Evolutionary conservation across 2,797 vertebrate species (phyloP).

Genomic region (Gastrophryne carolinensis): DNA sequence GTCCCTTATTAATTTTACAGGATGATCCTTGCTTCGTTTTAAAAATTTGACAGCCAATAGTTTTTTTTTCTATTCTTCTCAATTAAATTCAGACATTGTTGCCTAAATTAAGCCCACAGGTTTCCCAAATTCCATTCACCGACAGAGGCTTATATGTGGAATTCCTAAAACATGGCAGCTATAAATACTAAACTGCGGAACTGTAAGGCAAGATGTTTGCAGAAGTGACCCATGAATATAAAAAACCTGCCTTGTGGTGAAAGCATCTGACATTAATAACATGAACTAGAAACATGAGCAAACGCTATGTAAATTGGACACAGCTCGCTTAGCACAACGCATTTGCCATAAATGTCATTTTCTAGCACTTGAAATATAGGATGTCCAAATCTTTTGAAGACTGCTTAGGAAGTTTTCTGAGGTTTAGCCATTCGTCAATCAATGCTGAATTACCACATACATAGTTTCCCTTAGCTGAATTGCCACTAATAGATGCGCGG

Average conservation of each 20-base stretch:
- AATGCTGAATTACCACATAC: slow-evolving; percentile 4
- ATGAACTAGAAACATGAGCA: slow-evolving; percentile 13
- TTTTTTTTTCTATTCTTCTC: too few species aligned
- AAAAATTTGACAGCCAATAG: too few species aligned
- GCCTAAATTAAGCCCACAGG: too few species aligned
- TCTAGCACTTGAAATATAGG: slow-evolving; percentile 5
- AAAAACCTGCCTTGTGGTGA: slow-evolving; percentile 8
- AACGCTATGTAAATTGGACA: slow-evolving; percentile 8
- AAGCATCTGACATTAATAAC: slow-evolving; percentile 1
- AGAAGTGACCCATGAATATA: slow-evolving; percentile 5
- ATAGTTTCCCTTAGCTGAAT: slow-evolving; percentile 11
- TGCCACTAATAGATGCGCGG: slow-evolving; percentile 29
- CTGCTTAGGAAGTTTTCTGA: background rate
- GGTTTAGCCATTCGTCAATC: slow-evolving; percentile 31
- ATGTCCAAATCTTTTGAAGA: background rate
- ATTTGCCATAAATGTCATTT: slow-evolving; percentile 25
- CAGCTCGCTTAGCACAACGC: slow-evolving; percentile 6
- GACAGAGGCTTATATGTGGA: background rate
- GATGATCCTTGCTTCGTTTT: too few species aligned
- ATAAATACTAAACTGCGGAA: background rate
- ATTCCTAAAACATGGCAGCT: background rate
- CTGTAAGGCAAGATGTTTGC: background rate
- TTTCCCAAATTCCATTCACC: too few species aligned
- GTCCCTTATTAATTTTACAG: too few species aligned
- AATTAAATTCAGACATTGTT: too few species aligned